Evolutionary conservation across 2,113 vertebrate genomes (phyloP), one percentile per base, ranked within the genome.

Genomic region (Sialia sialis): DNA sequence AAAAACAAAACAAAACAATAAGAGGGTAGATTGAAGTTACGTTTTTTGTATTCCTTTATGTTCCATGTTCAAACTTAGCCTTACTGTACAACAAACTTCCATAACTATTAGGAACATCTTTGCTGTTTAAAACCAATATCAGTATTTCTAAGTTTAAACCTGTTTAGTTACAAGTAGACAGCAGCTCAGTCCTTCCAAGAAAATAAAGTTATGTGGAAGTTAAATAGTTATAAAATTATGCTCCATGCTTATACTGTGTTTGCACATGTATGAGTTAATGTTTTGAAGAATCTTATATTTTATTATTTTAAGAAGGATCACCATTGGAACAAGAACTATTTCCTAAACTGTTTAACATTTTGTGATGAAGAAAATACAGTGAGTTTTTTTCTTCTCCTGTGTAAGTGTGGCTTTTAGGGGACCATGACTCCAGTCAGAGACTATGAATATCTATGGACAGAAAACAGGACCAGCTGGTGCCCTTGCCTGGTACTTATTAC

Each of bases 381-480:
- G 27, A 36, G 18, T 10, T 70, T 54, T 66, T 60, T 51, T 29
- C 5, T 94, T 64, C 12, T 64, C 18, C n/a, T 63, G 49, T 38
- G 18, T 72, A 69, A 84, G 55, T 62, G 77, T 91, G 72, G 73
- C 80, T 81, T 93, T 90, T 79, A 73, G 87, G 69, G 25, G 29
- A 60, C 58, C 46, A 63, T 41, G 87, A 58, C 63, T 93, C 62
- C 87, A 36, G 13, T 58, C 44, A 72, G 52, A 75, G 74, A 58
- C 54, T 39, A 63, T 82, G 85, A 72, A 70, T 94, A 52, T 74
- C 66, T n/a, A 29, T 70, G 89, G 93, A 62, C 30, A 95, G 92
- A 87, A 90, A 96, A 96, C 32, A 58, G 87, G 82, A 92, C 94
- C 92, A 97, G 77, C 90, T 97, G 93, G 95, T 94, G 87, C 58